phyloP scores from a whole-genome alignment of 1,140 invertebrate genomes.

The Pseudomyrmex concolor region DNA sequence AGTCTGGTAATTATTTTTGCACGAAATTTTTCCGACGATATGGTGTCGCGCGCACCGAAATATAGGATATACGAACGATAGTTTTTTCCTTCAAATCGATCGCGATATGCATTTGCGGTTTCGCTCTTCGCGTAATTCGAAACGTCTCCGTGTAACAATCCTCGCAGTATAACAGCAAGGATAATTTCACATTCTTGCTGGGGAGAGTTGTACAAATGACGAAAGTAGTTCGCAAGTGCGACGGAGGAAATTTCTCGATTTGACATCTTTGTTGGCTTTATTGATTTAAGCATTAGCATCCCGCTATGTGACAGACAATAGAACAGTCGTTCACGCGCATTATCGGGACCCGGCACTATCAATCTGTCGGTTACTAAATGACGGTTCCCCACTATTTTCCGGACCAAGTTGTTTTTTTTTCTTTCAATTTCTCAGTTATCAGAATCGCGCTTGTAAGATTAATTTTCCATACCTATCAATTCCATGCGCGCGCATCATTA shows the following conservation, averaged over 20 bases:
- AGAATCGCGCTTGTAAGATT: slow-evolving; percentile 25
- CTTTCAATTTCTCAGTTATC: neutral
- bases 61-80: slow-evolving; percentile 39
- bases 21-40: slow-evolving; percentile 74
- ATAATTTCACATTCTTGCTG: slow-evolving; percentile 7
- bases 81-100: slow-evolving; percentile 12
- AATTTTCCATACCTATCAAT: slow-evolving; percentile 12
- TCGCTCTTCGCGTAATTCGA: slow-evolving; percentile 11
- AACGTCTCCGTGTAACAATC: neutral
- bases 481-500: neutral
- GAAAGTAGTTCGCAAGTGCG: slow-evolving; percentile 12
- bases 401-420: slow-evolving; percentile 2
- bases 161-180: neutral
- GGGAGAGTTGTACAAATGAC: neutral
- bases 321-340: slow-evolving; percentile 66
- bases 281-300: slow-evolving; percentile 78
- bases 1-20: slow-evolving; percentile 76
- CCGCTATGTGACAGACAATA: slow-evolving; percentile 62
- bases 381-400: slow-evolving; percentile 17
- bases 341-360: slow-evolving; percentile 28
- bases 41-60: slow-evolving; percentile 48
- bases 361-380: slow-evolving; percentile 47
- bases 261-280: slow-evolving; percentile 57
- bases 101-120: neutral
- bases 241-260: slow-evolving; percentile 37